These are phyloP conservation scores for Ennomos erosarius DNA, from an alignment of 2,888 invertebrate genomes.

Conservation along the genomic window DNA sequence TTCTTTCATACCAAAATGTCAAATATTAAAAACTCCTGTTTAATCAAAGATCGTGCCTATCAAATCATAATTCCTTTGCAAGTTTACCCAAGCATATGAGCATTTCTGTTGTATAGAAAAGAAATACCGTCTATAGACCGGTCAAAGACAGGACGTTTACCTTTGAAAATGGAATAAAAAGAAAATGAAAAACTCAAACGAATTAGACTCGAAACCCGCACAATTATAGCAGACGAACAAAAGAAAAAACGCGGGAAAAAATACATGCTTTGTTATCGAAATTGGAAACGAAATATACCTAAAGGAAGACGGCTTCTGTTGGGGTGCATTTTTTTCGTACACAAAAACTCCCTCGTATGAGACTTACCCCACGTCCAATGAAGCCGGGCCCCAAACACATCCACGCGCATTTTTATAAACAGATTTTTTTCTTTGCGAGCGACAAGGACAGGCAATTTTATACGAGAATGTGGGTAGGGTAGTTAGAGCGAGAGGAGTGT, in stretches of 20 bases:
- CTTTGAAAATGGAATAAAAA: conserved; percentile 52
- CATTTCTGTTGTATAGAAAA: conserved; percentile 40
- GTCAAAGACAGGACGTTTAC: conserved; percentile 52
- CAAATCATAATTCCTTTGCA: conserved; percentile 45
- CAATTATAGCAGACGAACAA: conserved; percentile 73
- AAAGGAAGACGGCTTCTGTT: conserved; percentile 69
- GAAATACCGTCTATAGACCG: conserved; percentile 32
- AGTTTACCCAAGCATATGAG: conserved; percentile 58
- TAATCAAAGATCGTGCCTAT: conserved; percentile 48
- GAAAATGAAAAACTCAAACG: conserved; percentile 59
- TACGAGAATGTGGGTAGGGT: conserved; percentile 28
- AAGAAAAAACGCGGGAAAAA: conserved; percentile 60
- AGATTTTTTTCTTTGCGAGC: conserved; percentile 78
- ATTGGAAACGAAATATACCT: conserved; percentile 81
- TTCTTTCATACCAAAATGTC: conserved; percentile 44
- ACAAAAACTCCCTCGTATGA: conserved; percentile 81
- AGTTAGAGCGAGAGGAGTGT: conserved; percentile 65
- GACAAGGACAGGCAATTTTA: conserved; percentile 56
- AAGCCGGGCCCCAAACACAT: conserved; percentile 69
- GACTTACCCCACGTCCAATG: conserved; percentile 70
- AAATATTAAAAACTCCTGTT: conserved; percentile 55
- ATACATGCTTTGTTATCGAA: conserved; percentile 83
- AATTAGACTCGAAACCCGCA: conserved; percentile 65
- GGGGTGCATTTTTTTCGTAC: conserved; percentile 80
- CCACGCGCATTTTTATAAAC: conserved; percentile 79